phyloP scores from a whole-genome alignment of 2,797 vertebrate species.

The Tragopan temminckii region DNA sequence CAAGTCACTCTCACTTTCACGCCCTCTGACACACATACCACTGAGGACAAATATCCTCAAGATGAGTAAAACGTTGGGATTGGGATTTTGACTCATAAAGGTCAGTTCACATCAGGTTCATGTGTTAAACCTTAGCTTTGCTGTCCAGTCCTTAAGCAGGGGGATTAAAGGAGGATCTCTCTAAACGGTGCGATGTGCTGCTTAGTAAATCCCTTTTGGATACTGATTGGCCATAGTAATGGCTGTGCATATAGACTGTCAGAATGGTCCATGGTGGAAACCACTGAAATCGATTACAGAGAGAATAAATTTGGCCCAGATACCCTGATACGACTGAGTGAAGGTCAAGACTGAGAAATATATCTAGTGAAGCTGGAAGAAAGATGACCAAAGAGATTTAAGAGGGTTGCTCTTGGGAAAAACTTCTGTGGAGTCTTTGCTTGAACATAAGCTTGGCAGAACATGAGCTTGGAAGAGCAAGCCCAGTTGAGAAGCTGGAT shows the following conservation, averaged over 20 bases:
- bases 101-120: background rate
- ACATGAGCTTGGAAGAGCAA: background rate
- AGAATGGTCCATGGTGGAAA: background rate
- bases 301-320: slow-evolving; percentile 28
- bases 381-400: background rate
- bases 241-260: background rate
- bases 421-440: background rate
- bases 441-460: background rate
- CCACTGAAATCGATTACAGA: slow-evolving; percentile 6
- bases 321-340: background rate
- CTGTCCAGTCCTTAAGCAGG: background rate
- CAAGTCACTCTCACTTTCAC: slow-evolving; percentile 75
- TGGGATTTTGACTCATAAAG: background rate
- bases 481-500: background rate
- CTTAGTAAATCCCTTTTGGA: background rate
- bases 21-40: slow-evolving; percentile 74
- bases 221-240: background rate
- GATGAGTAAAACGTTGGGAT: slow-evolving; percentile 24
- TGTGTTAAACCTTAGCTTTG: background rate
- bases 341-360: background rate
- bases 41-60: slow-evolving; percentile 57
- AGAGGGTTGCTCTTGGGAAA: background rate
- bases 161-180: background rate
- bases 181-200: background rate
- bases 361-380: background rate